These are phyloP conservation scores for Phytoseiulus persimilis DNA, from an alignment of 2,888 invertebrate species.

Conservation along the genomic window DNA sequence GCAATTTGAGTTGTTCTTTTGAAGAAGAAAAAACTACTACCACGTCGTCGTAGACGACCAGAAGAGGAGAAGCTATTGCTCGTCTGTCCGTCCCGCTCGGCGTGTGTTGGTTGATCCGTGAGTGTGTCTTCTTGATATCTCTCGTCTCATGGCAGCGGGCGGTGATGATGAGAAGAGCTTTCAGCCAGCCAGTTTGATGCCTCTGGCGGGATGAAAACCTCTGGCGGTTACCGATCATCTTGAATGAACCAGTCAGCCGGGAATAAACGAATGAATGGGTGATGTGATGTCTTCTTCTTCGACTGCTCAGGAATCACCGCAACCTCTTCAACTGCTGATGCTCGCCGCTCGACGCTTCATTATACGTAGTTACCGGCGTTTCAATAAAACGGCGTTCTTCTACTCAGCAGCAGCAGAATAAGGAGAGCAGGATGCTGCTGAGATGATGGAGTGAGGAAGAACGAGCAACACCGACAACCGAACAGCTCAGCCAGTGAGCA, in stretches of 20 bases:
- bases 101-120: background rate
- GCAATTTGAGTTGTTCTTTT: background rate
- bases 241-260: constrained; percentile 5
- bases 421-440: background rate
- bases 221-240: constrained; percentile 5
- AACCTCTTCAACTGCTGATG: background rate
- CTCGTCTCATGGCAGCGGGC: background rate
- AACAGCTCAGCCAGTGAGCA: background rate
- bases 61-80: background rate
- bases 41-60: background rate
- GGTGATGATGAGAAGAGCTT: background rate
- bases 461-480: background rate
- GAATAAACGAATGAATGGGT: constrained; percentile 5
- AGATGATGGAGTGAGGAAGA: background rate
- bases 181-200: background rate
- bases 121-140: background rate
- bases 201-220: constrained; percentile 5
- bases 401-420: background rate
- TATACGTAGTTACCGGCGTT: background rate
- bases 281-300: background rate
- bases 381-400: background rate
- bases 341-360: background rate
- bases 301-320: background rate
- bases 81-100: background rate
- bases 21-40: background rate